Evolutionary conservation across 2,113 vertebrate species (phyloP), one percentile per base, ranked within the genome.

Genomic region (Ahaetulla prasina): DNA sequence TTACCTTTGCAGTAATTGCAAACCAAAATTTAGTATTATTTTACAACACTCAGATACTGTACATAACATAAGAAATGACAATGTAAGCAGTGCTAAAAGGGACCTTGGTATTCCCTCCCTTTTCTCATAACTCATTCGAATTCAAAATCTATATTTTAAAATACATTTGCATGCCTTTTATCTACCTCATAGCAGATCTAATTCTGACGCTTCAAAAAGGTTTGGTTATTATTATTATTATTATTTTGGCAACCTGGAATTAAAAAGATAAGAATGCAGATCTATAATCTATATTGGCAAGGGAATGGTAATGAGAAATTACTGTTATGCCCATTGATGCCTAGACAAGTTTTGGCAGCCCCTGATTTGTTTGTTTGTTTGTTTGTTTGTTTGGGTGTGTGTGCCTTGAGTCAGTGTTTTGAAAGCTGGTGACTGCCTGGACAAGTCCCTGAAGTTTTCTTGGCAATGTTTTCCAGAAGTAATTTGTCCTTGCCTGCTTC

Each of bases 1-100:
- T 97, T 96, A 97, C 95, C 94, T 97, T 97, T 97, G 93, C 95
- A 95, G 96, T 96, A 96, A 97, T 96, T 97, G 96, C 94, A 95
- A 94, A 96, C 94, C 92, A 86, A 94, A 96, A 94, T 68, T 93
- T 91, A 93, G 88, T 96, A 91, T 94, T 94, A 93, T 95, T 97
- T 91, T 88, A 95, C 92, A 95, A 88, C 45, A 91, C 92, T 95
- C 91, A 95, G 5, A 92, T 93, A 92, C 93, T 96, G 89, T 95
- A 97, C 96, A 96, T 96, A 96, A 97, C 93, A 96, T 95, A 88
- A 92, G n/a, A 94, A 94, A 90, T 88, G 84, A 18, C 35, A 25
- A 20, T 39, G 10, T 74, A 39, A 80, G 18, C 85, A 43, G 55
- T 39, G 74, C 45, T 39, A 27, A 92, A 89, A 54, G 49, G 20